Evolutionary conservation across 2,797 vertebrate species (phyloP), one percentile per base, ranked within the genome.

Genomic region (Leptoclinus maculatus): DNA sequence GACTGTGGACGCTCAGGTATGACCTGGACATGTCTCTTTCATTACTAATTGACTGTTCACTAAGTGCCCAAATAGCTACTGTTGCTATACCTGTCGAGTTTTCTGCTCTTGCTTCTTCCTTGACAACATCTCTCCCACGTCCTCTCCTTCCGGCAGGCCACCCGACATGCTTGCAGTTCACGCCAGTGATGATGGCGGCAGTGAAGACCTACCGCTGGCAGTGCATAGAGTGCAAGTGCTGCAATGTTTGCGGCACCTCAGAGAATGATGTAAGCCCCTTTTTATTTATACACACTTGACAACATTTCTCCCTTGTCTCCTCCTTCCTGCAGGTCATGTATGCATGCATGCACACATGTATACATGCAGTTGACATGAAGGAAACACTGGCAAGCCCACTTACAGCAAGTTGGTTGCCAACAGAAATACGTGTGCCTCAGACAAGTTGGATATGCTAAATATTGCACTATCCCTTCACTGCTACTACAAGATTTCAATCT

Each of bases 181-280:
- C 98, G 0, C 96, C 97, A 0, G 97, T 98, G 89, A 98, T 99
- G 98, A 98, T 99, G 97, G 97, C 97, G 0, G 98, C 98, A 0
- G 98, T 99, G 81, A 99, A 98, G 95, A 99, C 97, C 0, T 99
- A 99, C 80, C 97, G 97, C 91, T 99, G 98, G 98, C 98, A 99
- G 85, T 99, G 98, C 92, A 99, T 99, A 9, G 98, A 99, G 93
- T 99, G 98, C 96, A 99, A 99, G 82, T 99, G 97, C 93, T 99
- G 98, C 93, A 99, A 98, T 57, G 96, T 99, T 83, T 99, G 98
- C 0, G 98, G 98, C 69, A 98, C 98, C 63, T 98, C 98, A 0
- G 98, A 99, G 94, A 99, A 99, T 0, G 98, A 98, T 0, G 97
- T 99, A 92, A 96, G 97, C 83, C 38, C 32, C n/a, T 25, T 60